Base-by-base conservation (phyloP, 2,113 vertebrate species). In the Lampris megalopsis region DNA sequence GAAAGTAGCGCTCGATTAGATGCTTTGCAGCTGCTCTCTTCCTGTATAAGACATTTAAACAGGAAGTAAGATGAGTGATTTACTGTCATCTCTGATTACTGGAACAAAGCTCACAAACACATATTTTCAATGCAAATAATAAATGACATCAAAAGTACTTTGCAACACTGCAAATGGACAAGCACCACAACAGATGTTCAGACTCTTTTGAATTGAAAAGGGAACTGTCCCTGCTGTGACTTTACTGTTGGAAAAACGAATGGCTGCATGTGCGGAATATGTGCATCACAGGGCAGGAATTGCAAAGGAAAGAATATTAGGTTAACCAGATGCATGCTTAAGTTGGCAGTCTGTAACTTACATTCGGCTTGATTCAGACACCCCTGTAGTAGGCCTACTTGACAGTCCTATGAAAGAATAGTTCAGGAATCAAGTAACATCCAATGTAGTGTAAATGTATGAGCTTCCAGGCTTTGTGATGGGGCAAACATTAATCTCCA, bases 1-100 rank as follows among this genome's bases (percentile, higher is more conserved):
- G 96, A 96, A 98, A 99, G 96, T 99, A 99, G 95, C 98, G 97
- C 95, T 99, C 98, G 92, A 99, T 99, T 94, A 99, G 96, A 96
- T 98, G 97, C 95, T 99, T 99, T 94, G 97, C 98, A 94, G 97
- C 96, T 89, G 97, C 96, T 96, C 96, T 98, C 97, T 99, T 99
- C 98, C 98, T 99, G 95, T 87, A n/a, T 10, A 93, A 93, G 90
- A 97, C 88, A 95, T 92, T 94, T 87, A 94, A 94, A 97, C 91
- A 93, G 87, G 82, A 66, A 89, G 92, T 95, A 90, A 95, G 57
- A 92, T 61, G 81, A 83, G 93, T 94, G 93, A 95, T 35, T 38
- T 8, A 48, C 11, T 3, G 36, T 37, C 63, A 8, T 64, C 41
- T 48, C 5, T 38, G 41, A 8, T 52, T 13, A 67, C 24, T 24